Evolutionary conservation across 2,797 vertebrate species (phyloP).

Genomic region (Pipistrellus pygmaeus): DNA sequence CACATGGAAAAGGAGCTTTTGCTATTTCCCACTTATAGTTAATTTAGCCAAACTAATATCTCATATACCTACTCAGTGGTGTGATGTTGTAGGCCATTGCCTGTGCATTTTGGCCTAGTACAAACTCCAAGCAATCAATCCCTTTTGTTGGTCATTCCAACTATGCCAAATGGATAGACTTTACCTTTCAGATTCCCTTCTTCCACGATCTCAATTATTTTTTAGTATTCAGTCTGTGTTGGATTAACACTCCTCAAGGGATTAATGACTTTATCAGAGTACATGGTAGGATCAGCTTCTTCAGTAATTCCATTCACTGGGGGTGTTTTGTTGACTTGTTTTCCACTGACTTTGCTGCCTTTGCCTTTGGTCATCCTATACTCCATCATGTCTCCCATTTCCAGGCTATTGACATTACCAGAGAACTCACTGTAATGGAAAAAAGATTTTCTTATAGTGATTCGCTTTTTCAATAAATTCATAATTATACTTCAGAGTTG

Average conservation of each 20-base stretch:
- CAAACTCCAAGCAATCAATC: conserved; percentile 95
- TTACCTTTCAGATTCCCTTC: conserved; percentile 88
- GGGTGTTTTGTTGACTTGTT: conserved; percentile 83
- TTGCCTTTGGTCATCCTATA: conserved; percentile 98
- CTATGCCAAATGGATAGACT: conserved; percentile 96
- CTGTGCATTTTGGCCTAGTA: conserved; percentile 94
- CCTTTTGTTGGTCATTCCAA: conserved; percentile 96
- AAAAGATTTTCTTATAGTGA: conserved; percentile 83
- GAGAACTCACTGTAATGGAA: conserved; percentile 99
- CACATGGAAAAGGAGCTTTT: neutral
- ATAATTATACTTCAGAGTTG: no score
- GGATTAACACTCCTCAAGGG: no score
- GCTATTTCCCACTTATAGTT: neutral
- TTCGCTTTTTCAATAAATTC: no score
- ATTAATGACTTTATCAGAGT: no score
- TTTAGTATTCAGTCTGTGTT: no score
- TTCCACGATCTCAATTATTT: no score
- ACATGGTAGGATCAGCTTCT: no score
- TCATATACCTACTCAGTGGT: no score
- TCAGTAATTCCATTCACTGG: conserved; percentile 82
- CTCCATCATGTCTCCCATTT: conserved; percentile 97
- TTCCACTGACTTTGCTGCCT: conserved; percentile 99
- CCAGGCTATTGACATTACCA: conserved; percentile 95
- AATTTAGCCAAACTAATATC: neutral
- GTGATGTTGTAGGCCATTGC: conserved; percentile 95